Base-by-base conservation (phyloP, 2,888 invertebrate species). In the Fissipunctia ypsillon region DNA sequence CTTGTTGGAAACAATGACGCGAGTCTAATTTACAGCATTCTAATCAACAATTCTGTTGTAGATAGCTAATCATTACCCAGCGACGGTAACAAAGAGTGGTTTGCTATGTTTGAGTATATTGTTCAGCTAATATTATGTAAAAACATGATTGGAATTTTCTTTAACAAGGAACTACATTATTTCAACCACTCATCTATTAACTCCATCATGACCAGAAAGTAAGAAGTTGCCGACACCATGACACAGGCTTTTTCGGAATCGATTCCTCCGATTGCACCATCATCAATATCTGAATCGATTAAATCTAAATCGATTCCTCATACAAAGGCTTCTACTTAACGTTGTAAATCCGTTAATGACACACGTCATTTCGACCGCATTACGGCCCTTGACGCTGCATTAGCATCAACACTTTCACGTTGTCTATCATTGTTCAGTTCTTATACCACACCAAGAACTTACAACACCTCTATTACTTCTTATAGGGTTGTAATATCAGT, bases 321-420 rank as follows among this genome's bases (percentile, higher is more conserved):
- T 87, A 86, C 88, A 84, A 87, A 84, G 74, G 83, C 82, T 72
- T 80, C 79, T 79, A 84, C 85, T 88, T 87, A 88, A 88, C 78
- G 82, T 84, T 86, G 84, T 85, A 87, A 88, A 91, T 88, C 91
- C 87, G 88, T 90, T 89, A 89, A 88, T 89, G 83, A 76, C 83
- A 80, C 84, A 86, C 88, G 86, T 89, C 87, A 88, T 86, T 86
- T 81, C 78, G 78, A 81, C 83, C 83, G 87, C 88, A 85, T 89
- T 89, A 88, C 78, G 82, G 81, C 78, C 84, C 86, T 86, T 87
- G 78, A 84, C 86, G 85, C 89, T 87, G 85, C 89, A 88, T 92
- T 88, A 89, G 85, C 88, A 71, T 71, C 72, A 81, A 85, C 74
- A 84, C 85, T 86, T 85, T 86, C 88, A 89, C 91, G 90, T 90